A percentile compares a stretch with the other conserved stretches of the same genome.
These are phyloP conservation scores for Bombylius discolor DNA, from an alignment of 2,888 invertebrate genomes.

Conservation along the genomic window DNA sequence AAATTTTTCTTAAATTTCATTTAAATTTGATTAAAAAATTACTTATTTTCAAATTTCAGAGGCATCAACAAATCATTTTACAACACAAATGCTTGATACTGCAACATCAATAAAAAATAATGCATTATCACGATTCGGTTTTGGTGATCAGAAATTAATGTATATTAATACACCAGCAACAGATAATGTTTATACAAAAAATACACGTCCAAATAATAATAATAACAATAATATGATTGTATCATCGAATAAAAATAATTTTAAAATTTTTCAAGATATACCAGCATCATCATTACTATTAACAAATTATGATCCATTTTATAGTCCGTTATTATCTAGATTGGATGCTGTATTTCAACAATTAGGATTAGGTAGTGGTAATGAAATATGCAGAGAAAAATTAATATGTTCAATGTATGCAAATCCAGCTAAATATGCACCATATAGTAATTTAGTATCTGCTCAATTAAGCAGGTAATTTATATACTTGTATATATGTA, in stretches of 20 bases:
- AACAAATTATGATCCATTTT: constrained; percentile 81
- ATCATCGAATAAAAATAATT: constrained; percentile 45
- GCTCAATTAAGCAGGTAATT: constrained; percentile 72
- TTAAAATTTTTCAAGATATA: constrained; percentile 76
- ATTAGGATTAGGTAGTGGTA: constrained; percentile 48
- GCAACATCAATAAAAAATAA: constrained; percentile 21
- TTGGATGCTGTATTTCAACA: constrained; percentile 72
- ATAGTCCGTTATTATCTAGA: constrained; percentile 71
- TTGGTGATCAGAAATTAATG: constrained; percentile 49
- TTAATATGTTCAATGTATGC: constrained; percentile 80
- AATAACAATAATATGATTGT: not conserved
- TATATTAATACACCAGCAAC: constrained; percentile 46
- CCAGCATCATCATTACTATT: constrained; percentile 68
- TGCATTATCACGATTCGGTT: constrained; percentile 39
- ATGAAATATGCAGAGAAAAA: constrained; percentile 65
- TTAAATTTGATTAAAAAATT: too few relatives aligned
- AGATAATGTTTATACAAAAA: constrained; percentile 40
- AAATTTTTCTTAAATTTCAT: not conserved
- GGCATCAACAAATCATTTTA: constrained; percentile 28
- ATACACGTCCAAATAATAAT: constrained; percentile 20
- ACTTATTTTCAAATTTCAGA: constrained; percentile 24
- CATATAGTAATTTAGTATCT: constrained; percentile 77
- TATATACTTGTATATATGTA: constrained; percentile 3
- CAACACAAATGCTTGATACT: constrained; percentile 23
- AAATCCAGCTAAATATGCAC: constrained; percentile 77